Conservation (phyloP, 2,888 invertebrate genomes). For the Adelognathus sp. region DNA sequence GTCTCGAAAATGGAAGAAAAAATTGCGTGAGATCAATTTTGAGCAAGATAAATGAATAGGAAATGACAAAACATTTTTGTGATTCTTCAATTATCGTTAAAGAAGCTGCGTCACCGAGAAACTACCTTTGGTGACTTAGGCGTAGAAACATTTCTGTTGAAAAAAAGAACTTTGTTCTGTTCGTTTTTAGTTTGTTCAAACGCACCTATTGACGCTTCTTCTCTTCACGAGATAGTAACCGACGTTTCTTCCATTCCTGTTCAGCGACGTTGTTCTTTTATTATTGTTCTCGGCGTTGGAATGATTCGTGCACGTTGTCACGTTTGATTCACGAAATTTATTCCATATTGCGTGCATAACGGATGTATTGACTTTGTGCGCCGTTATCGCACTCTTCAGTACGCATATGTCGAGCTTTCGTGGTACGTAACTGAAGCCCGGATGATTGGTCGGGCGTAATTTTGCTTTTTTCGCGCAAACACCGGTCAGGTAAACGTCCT, state of each 20-base stretch:
- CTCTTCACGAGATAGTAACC: conserved; percentile 73
- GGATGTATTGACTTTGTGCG: conserved; percentile 83
- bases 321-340: conserved; percentile 70
- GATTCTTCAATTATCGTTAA: background rate
- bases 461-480: conserved; percentile 85
- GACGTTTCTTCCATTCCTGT: conserved; percentile 68
- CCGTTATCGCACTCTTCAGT: conserved; percentile 82
- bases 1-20: background rate
- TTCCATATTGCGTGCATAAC: conserved; percentile 80
- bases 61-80: no score
- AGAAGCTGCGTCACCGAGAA: background rate
- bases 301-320: conserved; percentile 62
- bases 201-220: conserved; percentile 59
- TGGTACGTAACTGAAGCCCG: conserved; percentile 85
- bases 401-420: conserved; percentile 82
- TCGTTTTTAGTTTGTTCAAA: conserved; percentile 41
- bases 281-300: conserved; percentile 40
- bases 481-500: conserved; percentile 92
- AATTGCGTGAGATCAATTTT: background rate
- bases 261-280: conserved; percentile 63
- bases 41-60: no score
- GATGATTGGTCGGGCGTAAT: conserved; percentile 85
- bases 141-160: background rate
- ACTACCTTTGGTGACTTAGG: background rate
- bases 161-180: background rate